These are phyloP conservation scores for Drosophila koepferae DNA, from an alignment of 2,888 invertebrate genomes.

Conservation along the genomic window DNA sequence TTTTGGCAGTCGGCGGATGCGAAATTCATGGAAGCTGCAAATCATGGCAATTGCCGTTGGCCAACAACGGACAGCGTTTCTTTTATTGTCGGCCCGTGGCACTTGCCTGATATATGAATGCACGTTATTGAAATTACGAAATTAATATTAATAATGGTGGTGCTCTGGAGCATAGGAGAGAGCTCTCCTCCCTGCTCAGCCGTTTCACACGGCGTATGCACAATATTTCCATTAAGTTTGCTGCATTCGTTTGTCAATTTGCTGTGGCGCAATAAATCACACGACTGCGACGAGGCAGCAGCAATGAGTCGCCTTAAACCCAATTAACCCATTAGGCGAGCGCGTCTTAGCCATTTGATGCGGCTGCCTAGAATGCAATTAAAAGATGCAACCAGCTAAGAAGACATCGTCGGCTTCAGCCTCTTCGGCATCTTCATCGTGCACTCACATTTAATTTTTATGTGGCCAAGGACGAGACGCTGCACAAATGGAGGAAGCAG, in stretches of 20 bases:
- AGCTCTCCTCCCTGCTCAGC: no score
- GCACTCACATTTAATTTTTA: slow-evolving; percentile 71
- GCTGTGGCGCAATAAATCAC: slow-evolving; percentile 60
- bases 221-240: slow-evolving; percentile 60
- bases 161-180: not conserved
- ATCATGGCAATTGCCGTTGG: slow-evolving; percentile 62
- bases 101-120: slow-evolving; percentile 52
- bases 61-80: slow-evolving; percentile 20
- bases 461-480: slow-evolving; percentile 50
- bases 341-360: slow-evolving; percentile 59
- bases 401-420: slow-evolving; percentile 21
- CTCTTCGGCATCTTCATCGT: not conserved
- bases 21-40: slow-evolving; percentile 58
- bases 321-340: slow-evolving; percentile 73
- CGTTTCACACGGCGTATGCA: slow-evolving; percentile 49
- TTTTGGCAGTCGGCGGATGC: slow-evolving; percentile 19
- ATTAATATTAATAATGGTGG: slow-evolving; percentile 75
- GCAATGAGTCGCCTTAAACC: slow-evolving; percentile 61
- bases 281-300: slow-evolving; percentile 12
- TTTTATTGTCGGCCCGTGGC: slow-evolving; percentile 50
- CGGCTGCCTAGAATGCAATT: slow-evolving; percentile 74
- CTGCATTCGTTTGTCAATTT: slow-evolving; percentile 72
- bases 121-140: slow-evolving; percentile 52
- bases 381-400: slow-evolving; percentile 50
- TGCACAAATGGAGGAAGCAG: slow-evolving; percentile 30